A percentile compares a stretch with the other conserved stretches of the same genome.
Conservation (phyloP, 2,888 invertebrate genomes). For the Lepeophtheirus nordmannii region DNA sequence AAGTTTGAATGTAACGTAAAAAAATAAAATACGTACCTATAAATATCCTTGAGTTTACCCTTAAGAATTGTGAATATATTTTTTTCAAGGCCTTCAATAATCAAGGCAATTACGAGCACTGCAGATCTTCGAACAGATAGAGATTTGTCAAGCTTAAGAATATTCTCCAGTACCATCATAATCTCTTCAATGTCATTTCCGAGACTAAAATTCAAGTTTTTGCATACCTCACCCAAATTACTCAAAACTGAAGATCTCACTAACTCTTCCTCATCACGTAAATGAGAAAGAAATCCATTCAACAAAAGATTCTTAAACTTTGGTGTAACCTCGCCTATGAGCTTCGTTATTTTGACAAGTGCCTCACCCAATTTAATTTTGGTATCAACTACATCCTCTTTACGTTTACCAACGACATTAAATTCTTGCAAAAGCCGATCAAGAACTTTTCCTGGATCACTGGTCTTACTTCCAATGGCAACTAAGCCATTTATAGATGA, state of each 20-base stretch:
- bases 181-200: slow-evolving; percentile 59
- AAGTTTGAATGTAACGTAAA: background rate
- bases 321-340: slow-evolving; percentile 52
- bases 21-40: background rate
- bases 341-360: slow-evolving; percentile 52
- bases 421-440: slow-evolving; percentile 53
- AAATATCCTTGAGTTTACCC: slow-evolving; percentile 11
- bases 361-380: slow-evolving; percentile 66
- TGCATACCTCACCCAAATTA: slow-evolving; percentile 63
- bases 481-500: slow-evolving; percentile 59
- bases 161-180: slow-evolving; percentile 37
- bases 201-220: slow-evolving; percentile 54
- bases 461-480: background rate
- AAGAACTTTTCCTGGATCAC: slow-evolving; percentile 48
- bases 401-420: slow-evolving; percentile 28
- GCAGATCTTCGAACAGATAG: slow-evolving; percentile 61
- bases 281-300: slow-evolving; percentile 52
- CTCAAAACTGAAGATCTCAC: slow-evolving; percentile 65
- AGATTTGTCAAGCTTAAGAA: slow-evolving; percentile 52
- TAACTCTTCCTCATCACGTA: slow-evolving; percentile 52
- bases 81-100: slow-evolving; percentile 56
- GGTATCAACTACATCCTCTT: slow-evolving; percentile 32
- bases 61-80: slow-evolving; percentile 42
- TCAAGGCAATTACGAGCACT: slow-evolving; percentile 54
- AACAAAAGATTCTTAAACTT: slow-evolving; percentile 51